These are phyloP conservation scores for Drosophila sucinea DNA, from an alignment of 1,140 invertebrate genomes.

Conservation along the genomic window DNA sequence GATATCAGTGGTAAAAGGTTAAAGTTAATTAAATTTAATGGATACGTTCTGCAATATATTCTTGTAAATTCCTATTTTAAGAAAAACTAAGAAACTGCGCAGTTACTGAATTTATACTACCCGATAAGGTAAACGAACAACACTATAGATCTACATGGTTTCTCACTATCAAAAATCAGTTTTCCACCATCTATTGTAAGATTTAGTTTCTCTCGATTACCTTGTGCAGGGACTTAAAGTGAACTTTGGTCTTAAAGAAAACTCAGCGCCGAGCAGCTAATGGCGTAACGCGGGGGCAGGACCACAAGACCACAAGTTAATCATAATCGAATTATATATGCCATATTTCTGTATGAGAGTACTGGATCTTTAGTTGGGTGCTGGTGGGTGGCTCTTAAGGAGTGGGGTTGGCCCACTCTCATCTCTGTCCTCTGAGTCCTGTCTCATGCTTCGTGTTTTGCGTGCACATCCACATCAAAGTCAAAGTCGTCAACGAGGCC, in stretches of 20 bases:
- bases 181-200: too few species aligned
- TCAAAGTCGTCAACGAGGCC: constrained; percentile 11
- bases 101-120: too few species aligned
- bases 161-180: too few species aligned
- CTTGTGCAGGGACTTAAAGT: background rate
- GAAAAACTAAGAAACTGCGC: too few species aligned
- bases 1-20: too few species aligned
- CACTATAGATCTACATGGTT: too few species aligned
- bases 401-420: background rate
- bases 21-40: too few species aligned
- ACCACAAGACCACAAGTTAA: constrained; percentile 20
- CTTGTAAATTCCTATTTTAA: too few species aligned
- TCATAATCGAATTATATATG: constrained; percentile 41
- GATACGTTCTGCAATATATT: too few species aligned
- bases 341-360: constrained; percentile 5
- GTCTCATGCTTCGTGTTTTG: background rate
- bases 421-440: background rate
- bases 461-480: constrained; percentile 20
- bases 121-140: too few species aligned
- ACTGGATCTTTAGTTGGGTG: background rate
- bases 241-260: background rate
- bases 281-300: background rate
- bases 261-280: constrained; percentile 2
- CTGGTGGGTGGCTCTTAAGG: background rate
- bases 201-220: too few species aligned